These are phyloP conservation scores for Poeciliopsis infans DNA, from an alignment of 2,797 vertebrate genomes.

Conservation along the genomic window DNA sequence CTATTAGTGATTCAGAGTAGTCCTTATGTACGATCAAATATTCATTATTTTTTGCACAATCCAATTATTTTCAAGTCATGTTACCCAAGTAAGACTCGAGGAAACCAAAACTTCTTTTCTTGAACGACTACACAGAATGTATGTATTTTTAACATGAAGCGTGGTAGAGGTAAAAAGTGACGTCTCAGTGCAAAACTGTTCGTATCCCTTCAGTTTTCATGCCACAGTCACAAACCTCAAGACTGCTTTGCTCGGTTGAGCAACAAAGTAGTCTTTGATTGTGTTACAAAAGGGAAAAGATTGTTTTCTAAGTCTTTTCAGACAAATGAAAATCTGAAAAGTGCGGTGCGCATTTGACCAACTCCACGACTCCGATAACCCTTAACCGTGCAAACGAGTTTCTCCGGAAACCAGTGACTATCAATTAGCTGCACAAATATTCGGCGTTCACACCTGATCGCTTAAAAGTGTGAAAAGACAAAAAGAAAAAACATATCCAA, in stretches of 20 bases:
- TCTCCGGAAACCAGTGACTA: not conserved
- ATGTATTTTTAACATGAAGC: conserved; percentile 29
- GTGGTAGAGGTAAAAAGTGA: not conserved
- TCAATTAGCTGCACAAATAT: not conserved
- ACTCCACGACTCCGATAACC: not conserved
- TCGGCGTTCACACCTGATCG: not conserved
- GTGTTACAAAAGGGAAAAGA: not conserved
- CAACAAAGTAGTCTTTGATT: not conserved
- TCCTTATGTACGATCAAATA: conserved; percentile 15
- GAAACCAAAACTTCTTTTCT: conserved; percentile 4
- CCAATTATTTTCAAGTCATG: conserved; percentile 9
- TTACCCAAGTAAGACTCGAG: conserved; percentile 7
- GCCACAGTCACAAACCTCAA: not conserved
- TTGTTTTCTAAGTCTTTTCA: not conserved
- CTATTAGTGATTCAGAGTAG: conserved; percentile 6
- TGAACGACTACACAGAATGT: conserved; percentile 2
- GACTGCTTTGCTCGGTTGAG: not conserved
- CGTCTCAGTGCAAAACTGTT: not conserved
- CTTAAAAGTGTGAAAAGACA: no score
- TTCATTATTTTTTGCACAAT: conserved; percentile 36
- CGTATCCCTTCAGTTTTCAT: not conserved
- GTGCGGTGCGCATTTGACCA: not conserved
- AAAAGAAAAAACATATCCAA: not conserved
- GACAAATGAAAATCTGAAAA: not conserved
- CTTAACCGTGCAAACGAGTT: not conserved